These are phyloP conservation scores for Actinopyga echinites DNA, from an alignment of 53 echinoderm and acorn worm genomes.

Conservation along the genomic window DNA sequence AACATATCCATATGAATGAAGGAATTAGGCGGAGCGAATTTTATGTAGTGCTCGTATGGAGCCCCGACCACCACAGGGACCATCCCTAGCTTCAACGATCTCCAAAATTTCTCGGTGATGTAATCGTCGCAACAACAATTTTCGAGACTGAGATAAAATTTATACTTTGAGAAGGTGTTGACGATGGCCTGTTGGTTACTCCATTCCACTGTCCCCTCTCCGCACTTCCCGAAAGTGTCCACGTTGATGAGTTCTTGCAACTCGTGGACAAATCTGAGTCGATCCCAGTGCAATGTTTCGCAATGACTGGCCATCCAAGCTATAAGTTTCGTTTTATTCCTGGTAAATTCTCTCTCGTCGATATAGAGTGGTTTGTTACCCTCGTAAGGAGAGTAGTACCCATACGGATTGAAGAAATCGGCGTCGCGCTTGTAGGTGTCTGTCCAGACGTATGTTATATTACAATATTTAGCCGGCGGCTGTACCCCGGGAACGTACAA, in stretches of 20 bases:
- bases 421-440: conserved; percentile 43
- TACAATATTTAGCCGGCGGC: conserved; percentile 17
- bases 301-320: conserved; percentile 43
- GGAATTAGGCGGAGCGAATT: conserved; percentile 35
- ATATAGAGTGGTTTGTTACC: conserved; percentile 25
- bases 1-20: conserved; percentile 41
- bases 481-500: conserved; percentile 36
- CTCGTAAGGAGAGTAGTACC: conserved; percentile 21
- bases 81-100: conserved; percentile 37
- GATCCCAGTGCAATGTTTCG: conserved; percentile 35
- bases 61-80: conserved; percentile 38
- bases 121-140: conserved; percentile 39
- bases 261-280: conserved; percentile 30
- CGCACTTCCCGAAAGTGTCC: conserved; percentile 31
- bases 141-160: conserved; percentile 36
- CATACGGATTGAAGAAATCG: conserved; percentile 23
- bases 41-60: conserved; percentile 23
- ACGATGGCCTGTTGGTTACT: conserved; percentile 37
- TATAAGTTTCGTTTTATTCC: conserved; percentile 18
- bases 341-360: neutral
- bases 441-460: conserved; percentile 14
- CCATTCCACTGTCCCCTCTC: conserved; percentile 39
- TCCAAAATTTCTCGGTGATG: conserved; percentile 42
- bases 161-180: conserved; percentile 25
- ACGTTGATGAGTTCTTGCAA: conserved; percentile 26